A percentile compares a stretch with the other conserved stretches of the same genome.
Conservation (phyloP, 2,888 invertebrate genomes). For the Sicus ferrugineus region DNA sequence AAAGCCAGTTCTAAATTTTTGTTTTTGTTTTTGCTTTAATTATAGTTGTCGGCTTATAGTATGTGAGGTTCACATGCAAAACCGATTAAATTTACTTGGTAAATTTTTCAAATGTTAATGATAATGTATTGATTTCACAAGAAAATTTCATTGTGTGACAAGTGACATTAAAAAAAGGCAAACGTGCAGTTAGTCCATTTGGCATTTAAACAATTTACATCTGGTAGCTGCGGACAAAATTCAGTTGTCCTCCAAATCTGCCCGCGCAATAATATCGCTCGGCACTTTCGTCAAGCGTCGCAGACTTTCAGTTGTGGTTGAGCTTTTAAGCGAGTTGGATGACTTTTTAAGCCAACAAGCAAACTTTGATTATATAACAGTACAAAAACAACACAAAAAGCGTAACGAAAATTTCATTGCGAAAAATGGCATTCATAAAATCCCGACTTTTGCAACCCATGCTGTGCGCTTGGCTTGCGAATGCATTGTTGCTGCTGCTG, state of each 20-base stretch:
- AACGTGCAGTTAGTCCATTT: background rate
- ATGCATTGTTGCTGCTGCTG: slow-evolving; percentile 38
- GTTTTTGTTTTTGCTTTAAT: background rate
- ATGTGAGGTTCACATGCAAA: background rate
- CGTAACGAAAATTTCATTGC: slow-evolving; percentile 13
- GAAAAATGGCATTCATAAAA: slow-evolving; percentile 5
- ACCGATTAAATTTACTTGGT: too few relatives aligned
- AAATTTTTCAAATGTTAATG: background rate
- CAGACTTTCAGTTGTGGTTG: slow-evolving; percentile 39
- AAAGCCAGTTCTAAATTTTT: slow-evolving; percentile 1
- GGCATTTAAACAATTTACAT: background rate
- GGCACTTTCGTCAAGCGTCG: background rate
- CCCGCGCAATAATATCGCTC: too few relatives aligned
- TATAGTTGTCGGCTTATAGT: background rate
- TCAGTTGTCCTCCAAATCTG: background rate
- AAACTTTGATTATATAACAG: background rate
- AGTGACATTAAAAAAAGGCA: background rate
- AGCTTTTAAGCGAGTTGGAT: slow-evolving; percentile 45
- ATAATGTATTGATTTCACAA: background rate
- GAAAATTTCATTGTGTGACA: background rate
- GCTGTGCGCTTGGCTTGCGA: background rate
- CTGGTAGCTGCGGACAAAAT: too few relatives aligned
- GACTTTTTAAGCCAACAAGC: slow-evolving; percentile 17
- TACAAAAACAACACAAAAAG: slow-evolving; percentile 21
- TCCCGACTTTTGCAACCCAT: background rate